A percentile compares a stretch with the other conserved stretches of the same genome.
Evolutionary conservation across 2,113 vertebrate species (phyloP).

Genomic region (Dicaeum eximium): DNA sequence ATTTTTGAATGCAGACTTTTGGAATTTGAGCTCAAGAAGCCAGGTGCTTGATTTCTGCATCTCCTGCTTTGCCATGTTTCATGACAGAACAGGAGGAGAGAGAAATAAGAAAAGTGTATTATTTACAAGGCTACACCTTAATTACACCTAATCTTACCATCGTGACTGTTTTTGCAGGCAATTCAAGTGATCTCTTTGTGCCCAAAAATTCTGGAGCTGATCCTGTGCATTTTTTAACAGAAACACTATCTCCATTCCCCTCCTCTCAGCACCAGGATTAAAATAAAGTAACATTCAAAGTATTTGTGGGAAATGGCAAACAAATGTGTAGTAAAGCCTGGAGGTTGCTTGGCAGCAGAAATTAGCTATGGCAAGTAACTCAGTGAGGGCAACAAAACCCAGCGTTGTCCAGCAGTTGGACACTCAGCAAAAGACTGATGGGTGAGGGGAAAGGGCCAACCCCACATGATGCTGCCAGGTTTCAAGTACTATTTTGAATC

Average conservation of each 20-base stretch:
- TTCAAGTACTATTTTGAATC: constrained; percentile 32
- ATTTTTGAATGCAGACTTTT: not conserved
- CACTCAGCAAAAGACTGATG: not conserved
- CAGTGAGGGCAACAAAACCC: constrained; percentile 7
- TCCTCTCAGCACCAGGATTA: not conserved
- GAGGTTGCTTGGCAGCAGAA: not conserved
- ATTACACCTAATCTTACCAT: not conserved
- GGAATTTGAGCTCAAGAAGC: not conserved
- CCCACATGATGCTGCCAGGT: not conserved
- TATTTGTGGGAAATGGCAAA: constrained; percentile 15
- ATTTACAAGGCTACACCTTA: not conserved
- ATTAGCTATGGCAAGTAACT: not conserved
- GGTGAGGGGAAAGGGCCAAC: not conserved
- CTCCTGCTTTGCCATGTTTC: not conserved
- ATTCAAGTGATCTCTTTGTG: not conserved
- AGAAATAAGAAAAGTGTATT: not conserved
- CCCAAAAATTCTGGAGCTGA: not conserved
- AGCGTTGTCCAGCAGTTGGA: not conserved
- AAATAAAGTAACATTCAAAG: not conserved
- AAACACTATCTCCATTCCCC: not conserved
- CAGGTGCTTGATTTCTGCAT: not conserved
- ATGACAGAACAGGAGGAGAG: not conserved
- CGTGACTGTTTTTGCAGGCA: not conserved
- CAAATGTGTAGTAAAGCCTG: not conserved
- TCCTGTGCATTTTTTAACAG: constrained; percentile 11